These are phyloP conservation scores for Anoplophora glabripennis DNA, from an alignment of 1,140 invertebrate genomes.

Conservation along the genomic window DNA sequence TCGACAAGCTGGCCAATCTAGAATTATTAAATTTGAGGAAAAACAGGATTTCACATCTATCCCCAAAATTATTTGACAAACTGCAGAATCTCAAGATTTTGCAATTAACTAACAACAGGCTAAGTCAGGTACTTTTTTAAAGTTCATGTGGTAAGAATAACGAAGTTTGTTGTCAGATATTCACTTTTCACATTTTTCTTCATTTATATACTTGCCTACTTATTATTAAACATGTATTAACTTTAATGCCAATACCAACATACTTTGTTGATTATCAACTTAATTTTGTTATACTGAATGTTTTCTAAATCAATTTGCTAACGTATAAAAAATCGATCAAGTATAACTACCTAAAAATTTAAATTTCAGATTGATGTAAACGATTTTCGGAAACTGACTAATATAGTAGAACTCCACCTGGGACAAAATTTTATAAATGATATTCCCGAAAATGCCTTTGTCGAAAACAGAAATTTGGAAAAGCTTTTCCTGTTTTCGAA, in stretches of 20 bases:
- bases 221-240: no score
- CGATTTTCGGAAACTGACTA: conserved; percentile 38
- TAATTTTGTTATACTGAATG: no score
- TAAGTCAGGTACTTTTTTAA: conserved; percentile 34
- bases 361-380: conserved; percentile 33
- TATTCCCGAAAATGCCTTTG: conserved; percentile 41
- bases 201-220: no score
- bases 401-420: conserved; percentile 42
- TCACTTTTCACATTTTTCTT: no score
- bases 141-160: background rate
- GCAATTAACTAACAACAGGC: conserved; percentile 47
- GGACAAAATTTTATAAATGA: conserved; percentile 43
- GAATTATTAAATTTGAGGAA: conserved; percentile 55
- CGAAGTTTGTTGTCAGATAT: no score
- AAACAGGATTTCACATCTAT: conserved; percentile 52
- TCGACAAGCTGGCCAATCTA: conserved; percentile 50
- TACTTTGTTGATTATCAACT: background rate
- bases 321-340: no score
- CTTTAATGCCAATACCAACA: background rate
- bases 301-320: no score
- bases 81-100: conserved; percentile 51
- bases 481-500: conserved; percentile 46
- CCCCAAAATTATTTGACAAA: conserved; percentile 49
- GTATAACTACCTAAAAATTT: background rate
- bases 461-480: conserved; percentile 35